Conservation (phyloP, 2,888 invertebrate species). For the Odontothrips loti region DNA sequence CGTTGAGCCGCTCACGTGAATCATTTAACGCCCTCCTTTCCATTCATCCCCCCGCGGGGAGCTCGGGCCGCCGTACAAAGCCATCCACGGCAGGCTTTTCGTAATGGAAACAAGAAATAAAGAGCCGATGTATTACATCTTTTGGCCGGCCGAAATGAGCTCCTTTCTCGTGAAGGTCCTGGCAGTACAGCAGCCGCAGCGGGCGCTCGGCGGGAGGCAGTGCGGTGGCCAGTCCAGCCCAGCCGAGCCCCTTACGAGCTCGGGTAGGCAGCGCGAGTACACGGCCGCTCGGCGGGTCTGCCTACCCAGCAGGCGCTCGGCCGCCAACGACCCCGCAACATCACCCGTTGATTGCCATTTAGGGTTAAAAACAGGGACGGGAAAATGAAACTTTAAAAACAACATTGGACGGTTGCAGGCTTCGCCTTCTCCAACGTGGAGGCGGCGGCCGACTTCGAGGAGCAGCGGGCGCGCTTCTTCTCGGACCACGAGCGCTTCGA, state of each 20-base stretch:
- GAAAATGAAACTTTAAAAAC: no score
- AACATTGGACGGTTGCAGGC: slow-evolving; percentile 40
- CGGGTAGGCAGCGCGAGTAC: background rate
- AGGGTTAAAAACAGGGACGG: no score
- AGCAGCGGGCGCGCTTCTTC: slow-evolving; percentile 72
- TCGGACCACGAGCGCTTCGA: slow-evolving; percentile 74
- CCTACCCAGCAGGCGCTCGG: background rate
- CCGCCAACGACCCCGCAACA: no score
- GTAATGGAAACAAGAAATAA: no score
- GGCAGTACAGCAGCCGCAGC: background rate
- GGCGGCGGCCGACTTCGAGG: slow-evolving; percentile 75
- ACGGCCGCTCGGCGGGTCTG: background rate
- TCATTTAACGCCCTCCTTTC: slow-evolving; percentile 27
- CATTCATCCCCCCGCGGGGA: background rate
- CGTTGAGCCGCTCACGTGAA: background rate
- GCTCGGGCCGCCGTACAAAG: slow-evolving; percentile 16
- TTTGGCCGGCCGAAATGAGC: no score
- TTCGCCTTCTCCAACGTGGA: slow-evolving; percentile 77
- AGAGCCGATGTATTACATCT: no score
- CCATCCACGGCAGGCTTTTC: background rate
- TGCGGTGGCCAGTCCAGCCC: background rate
- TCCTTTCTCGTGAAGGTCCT: no score
- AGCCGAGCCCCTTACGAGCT: background rate
- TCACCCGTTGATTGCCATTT: no score
- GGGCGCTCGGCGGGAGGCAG: slow-evolving; percentile 11